Base-by-base conservation (phyloP, 2,113 vertebrate genomes). In the Rattus rattus region DNA sequence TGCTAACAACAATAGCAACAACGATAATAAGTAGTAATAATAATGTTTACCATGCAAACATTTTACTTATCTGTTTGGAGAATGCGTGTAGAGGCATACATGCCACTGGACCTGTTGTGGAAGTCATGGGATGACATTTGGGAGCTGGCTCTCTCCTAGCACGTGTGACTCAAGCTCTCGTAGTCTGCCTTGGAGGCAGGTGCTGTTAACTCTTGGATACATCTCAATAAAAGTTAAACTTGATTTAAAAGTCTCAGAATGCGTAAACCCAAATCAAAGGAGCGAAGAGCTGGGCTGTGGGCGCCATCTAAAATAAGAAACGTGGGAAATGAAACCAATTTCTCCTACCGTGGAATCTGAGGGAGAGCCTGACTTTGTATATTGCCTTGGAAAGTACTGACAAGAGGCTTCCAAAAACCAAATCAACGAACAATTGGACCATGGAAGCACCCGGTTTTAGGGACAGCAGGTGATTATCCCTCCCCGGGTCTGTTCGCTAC, bases 251-350 rank as follows among this genome's bases (percentile, higher is more conserved):
- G 72, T 94, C 24, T 85, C 69, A 95, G 70, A 17, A n/a, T 14
- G 5, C 54, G 10, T 72, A 47, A 70, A 92, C 36, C 56, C 80
- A 96, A 95, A 80, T 12, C 47, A 91, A 28, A n/a, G 70, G 77
- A 95, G 52, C 9, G 63, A 56, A 43, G 43, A 73, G 3, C 61
- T 77, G 20, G 67, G 77, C 28, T 91, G 36, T 33, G 39, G 10
- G 67, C 22, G 33, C 75, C 54, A 33, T 95, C 28, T 94, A 79
- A 90, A 93, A 89, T 56, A 88, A 88, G 59, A 93, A 87, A 96
- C 63, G 5, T n/a, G 61, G 61, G 61, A 92, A 80, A 54, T 20
- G 11, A 67, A 4, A 56, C 4, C 12, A 52, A 26, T 95, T 81
- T 7, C 70, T 76, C 39, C 87, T 84, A 39, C 72, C 36, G 22